Evolutionary conservation across 2,888 invertebrate species (phyloP).

Genomic region (Bugulina stolonifera): DNA sequence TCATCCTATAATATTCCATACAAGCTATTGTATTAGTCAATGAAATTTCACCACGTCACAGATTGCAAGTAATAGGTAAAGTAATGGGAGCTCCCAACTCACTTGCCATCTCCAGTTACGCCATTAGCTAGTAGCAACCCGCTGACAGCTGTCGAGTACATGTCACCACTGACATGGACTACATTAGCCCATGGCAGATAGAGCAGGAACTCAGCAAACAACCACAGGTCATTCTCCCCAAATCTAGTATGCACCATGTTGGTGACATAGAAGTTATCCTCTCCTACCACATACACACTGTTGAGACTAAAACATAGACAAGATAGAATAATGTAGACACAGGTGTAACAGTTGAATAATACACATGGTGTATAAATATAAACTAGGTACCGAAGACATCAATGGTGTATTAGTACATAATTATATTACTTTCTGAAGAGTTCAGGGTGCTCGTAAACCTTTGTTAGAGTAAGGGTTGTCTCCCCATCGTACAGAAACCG

Average conservation of each 20-base stretch:
- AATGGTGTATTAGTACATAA: no score
- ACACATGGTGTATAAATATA: no score
- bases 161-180: not conserved
- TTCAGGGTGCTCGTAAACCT: not conserved
- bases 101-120: not conserved
- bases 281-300: not conserved
- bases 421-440: not conserved
- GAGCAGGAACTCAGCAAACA: not conserved
- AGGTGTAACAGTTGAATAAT: no score
- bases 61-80: no score
- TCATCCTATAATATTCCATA: no score
- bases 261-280: slow-evolving; percentile 1
- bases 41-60: no score
- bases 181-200: not conserved
- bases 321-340: no score
- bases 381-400: not conserved
- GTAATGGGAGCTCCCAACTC: no score
- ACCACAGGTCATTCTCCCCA: not conserved
- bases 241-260: not conserved
- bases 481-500: not conserved
- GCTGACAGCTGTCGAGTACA: not conserved
- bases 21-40: no score
- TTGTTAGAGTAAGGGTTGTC: not conserved
- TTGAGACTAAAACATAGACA: not conserved
- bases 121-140: not conserved